A percentile compares a stretch with the other conserved stretches of the same genome.
These are phyloP conservation scores for Aethes cnicana DNA, from an alignment of 2,888 invertebrate genomes.

Conservation along the genomic window DNA sequence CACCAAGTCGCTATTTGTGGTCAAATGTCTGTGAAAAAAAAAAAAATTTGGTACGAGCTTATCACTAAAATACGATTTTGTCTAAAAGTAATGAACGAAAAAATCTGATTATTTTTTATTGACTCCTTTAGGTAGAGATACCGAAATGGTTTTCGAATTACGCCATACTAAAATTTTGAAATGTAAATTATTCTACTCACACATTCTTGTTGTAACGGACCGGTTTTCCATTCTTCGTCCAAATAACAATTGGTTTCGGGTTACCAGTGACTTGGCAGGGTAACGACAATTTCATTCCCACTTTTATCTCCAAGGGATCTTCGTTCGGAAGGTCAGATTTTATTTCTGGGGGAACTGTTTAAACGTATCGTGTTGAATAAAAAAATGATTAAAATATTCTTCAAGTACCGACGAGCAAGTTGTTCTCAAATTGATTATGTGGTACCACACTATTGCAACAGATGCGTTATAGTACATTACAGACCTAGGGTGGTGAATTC, in stretches of 20 bases:
- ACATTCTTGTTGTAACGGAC: conserved; percentile 54
- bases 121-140: too few species aligned
- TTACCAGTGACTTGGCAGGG: conserved; percentile 60
- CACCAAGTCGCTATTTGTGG: conserved; percentile 47
- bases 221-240: conserved; percentile 68
- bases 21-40: conserved; percentile 23
- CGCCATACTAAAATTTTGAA: too few species aligned
- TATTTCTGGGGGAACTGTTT: conserved; percentile 58
- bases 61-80: too few species aligned
- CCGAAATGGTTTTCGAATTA: too few species aligned
- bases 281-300: conserved; percentile 49
- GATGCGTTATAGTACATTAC: too few species aligned
- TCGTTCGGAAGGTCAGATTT: conserved; percentile 26
- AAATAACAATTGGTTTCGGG: conserved; percentile 67
- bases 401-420: too few species aligned
- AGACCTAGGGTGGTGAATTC: too few species aligned
- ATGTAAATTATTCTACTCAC: conserved; percentile 49
- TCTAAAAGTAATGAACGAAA: too few species aligned
- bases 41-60: neutral
- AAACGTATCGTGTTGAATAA: neutral
- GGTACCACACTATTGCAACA: too few species aligned
- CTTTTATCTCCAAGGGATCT: conserved; percentile 42
- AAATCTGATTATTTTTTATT: too few species aligned
- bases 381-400: neutral
- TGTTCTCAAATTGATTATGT: too few species aligned